phyloP scores from a whole-genome alignment of 2,113 vertebrate genomes.

The Chaenogobius annularis region DNA sequence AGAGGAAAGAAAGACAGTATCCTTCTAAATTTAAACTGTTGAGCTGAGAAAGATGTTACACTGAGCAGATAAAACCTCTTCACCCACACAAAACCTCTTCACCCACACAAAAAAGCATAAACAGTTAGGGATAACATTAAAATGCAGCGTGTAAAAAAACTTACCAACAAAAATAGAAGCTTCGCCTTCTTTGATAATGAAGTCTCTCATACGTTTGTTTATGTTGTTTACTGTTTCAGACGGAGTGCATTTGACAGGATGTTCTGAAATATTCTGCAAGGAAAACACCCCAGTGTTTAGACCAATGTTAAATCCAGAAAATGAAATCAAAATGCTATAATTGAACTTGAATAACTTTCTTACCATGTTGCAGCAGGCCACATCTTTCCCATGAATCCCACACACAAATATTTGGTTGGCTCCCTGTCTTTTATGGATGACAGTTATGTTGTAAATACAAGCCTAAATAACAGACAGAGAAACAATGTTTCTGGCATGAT shows the following conservation, averaged over 20 bases:
- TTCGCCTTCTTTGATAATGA: constrained; percentile 24
- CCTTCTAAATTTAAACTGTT: background rate
- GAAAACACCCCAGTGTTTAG: background rate
- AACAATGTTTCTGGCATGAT: background rate
- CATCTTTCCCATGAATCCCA: background rate
- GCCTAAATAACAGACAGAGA: constrained; percentile 24
- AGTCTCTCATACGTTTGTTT: accelerated
- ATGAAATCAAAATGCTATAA: background rate
- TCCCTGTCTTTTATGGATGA: constrained; percentile 31
- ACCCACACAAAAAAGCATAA: background rate
- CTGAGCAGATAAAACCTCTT: background rate
- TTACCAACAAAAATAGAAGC: constrained; percentile 54
- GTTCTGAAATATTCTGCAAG: constrained; percentile 19
- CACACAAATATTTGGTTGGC: constrained; percentile 50
- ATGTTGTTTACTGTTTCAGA: background rate
- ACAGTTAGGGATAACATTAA: background rate
- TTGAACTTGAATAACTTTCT: background rate
- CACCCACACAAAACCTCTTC: too few relatives aligned
- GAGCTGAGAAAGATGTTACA: background rate
- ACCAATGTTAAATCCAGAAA: background rate
- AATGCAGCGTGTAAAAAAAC: constrained; percentile 7
- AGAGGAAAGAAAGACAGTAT: background rate
- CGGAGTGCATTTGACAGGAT: background rate
- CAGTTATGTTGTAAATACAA: constrained; percentile 38
- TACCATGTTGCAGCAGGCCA: constrained; percentile 63